Conservation (phyloP, 2,113 vertebrate genomes). For the Murina feae region DNA sequence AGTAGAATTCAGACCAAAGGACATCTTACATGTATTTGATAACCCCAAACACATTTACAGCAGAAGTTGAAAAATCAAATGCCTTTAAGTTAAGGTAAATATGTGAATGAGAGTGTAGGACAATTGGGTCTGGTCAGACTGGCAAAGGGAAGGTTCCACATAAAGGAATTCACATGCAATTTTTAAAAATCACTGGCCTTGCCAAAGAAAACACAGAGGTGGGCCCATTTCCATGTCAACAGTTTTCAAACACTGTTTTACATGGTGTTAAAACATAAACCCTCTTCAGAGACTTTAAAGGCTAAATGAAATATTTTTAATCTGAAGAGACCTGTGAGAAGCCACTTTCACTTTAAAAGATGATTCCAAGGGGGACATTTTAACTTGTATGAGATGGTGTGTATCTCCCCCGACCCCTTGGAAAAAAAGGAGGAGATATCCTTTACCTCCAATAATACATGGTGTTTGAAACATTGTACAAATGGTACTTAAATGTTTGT, state of each 20-base stretch:
- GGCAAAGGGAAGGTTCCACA: not conserved
- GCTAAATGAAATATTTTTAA: not conserved
- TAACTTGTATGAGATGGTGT: not conserved
- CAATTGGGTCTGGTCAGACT: not conserved
- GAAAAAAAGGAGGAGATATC: not conserved
- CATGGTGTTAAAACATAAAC: not conserved
- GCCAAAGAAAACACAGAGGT: not conserved
- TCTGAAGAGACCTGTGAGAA: not conserved
- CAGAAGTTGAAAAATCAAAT: not conserved
- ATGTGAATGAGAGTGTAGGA: not conserved
- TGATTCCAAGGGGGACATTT: not conserved
- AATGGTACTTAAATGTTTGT: not conserved
- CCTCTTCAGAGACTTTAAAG: not conserved
- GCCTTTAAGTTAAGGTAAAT: not conserved
- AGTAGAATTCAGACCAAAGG: not conserved
- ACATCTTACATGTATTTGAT: not conserved
- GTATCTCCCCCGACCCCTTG: fast-evolving
- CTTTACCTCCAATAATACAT: not conserved
- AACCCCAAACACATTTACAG: not conserved
- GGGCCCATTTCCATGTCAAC: not conserved
- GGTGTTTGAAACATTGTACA: not conserved
- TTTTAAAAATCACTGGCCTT: not conserved
- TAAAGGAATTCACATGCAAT: not conserved
- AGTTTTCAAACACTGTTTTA: not conserved
- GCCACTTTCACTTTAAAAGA: not conserved